phyloP scores from a whole-genome alignment of 2,888 invertebrate genomes.

The Altica lythri region DNA sequence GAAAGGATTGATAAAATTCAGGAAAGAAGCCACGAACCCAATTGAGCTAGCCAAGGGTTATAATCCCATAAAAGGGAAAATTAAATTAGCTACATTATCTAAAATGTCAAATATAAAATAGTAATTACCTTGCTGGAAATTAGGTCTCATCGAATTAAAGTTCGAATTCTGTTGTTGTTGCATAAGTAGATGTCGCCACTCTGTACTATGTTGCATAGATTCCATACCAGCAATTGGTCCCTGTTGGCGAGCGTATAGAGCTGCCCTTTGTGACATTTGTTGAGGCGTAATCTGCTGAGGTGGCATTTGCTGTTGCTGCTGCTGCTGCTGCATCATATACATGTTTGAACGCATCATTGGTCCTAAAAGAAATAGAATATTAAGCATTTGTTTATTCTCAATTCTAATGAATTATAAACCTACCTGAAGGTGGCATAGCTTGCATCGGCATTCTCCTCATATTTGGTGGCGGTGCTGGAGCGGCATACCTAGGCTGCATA shows the following conservation, averaged over 20 bases:
- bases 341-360: conserved; percentile 71
- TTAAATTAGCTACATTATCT: too few relatives aligned
- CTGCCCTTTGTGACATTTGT: conserved; percentile 47
- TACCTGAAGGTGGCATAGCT: conserved; percentile 72
- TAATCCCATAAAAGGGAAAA: too few relatives aligned
- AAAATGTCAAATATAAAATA: too few relatives aligned
- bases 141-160: conserved; percentile 60
- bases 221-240: conserved; percentile 58
- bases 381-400: neutral
- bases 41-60: too few relatives aligned
- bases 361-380: conserved; percentile 51
- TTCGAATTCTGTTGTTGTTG: conserved; percentile 58
- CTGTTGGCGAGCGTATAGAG: conserved; percentile 62
- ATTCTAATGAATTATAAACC: conserved; percentile 28
- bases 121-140: conserved; percentile 61
- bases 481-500: conserved; percentile 55
- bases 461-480: conserved; percentile 58
- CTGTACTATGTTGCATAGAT: conserved; percentile 60
- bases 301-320: conserved; percentile 62
- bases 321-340: conserved; percentile 64
- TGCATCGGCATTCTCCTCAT: conserved; percentile 72
- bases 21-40: too few relatives aligned
- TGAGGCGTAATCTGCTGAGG: conserved; percentile 47
- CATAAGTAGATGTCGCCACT: conserved; percentile 71
- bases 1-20: too few relatives aligned